phyloP scores from a whole-genome alignment of 1,140 invertebrate species.

The Saxidomus purpurata region DNA sequence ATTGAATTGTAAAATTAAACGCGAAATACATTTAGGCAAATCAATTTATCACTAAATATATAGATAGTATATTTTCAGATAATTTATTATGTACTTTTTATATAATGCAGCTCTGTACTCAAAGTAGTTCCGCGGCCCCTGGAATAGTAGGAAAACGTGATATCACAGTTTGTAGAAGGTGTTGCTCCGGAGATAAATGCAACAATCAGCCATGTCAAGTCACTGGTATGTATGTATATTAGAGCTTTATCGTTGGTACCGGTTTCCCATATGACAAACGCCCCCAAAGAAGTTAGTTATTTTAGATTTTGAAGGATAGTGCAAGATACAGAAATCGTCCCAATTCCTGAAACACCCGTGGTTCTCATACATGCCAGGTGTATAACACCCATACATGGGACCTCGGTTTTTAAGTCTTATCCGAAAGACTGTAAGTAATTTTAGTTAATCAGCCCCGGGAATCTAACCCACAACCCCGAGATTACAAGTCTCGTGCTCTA shows the following conservation, averaged over 20 bases:
- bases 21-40: not conserved
- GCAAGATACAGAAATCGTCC: not conserved
- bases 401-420: no score
- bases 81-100: not conserved
- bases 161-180: not conserved
- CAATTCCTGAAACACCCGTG: no score
- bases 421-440: no score
- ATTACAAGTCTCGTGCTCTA: no score
- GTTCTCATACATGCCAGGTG: no score
- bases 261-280: no score
- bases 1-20: not conserved
- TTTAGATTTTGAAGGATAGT: not conserved
- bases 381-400: no score
- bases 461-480: no score
- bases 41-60: not conserved
- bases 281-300: not conserved
- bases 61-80: not conserved
- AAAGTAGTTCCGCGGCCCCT: not conserved
- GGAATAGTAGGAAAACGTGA: not conserved
- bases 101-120: not conserved
- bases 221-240: not conserved
- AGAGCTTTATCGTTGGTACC: not conserved
- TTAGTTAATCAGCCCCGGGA: no score
- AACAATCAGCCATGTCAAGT: not conserved
- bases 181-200: constrained; percentile 6